phyloP scores from a whole-genome alignment of 2,113 vertebrate species.

The Stigmatopora nigra region DNA sequence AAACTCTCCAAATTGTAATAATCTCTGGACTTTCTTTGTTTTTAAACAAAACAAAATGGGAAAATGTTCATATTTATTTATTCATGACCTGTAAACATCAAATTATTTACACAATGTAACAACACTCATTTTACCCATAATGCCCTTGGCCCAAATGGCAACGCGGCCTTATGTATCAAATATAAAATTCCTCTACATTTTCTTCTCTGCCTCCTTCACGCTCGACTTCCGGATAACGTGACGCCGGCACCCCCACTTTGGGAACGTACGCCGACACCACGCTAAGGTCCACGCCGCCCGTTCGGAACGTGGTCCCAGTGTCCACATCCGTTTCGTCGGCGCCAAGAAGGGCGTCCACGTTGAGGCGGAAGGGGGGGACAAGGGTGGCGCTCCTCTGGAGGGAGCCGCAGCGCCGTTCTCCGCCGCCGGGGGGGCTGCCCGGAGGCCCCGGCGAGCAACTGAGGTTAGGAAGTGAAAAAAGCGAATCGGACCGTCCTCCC shows the following conservation, averaged over 20 bases:
- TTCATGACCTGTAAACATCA: neutral
- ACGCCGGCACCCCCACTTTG: conserved; percentile 33
- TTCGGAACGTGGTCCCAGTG: conserved; percentile 76
- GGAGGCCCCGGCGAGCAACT: conserved; percentile 52
- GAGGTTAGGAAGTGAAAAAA: conserved; percentile 79
- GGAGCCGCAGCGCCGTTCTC: conserved; percentile 20
- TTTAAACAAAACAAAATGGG: neutral
- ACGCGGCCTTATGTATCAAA: conserved; percentile 56
- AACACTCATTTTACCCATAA: neutral
- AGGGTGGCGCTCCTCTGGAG: conserved; percentile 47
- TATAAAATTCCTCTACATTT: conserved; percentile 76
- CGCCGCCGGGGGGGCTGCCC: conserved; percentile 42
- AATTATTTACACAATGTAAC: neutral
- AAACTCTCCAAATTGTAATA: too few relatives aligned
- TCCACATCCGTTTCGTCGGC: conserved; percentile 91
- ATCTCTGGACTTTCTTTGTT: neutral
- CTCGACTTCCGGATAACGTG: conserved; percentile 36
- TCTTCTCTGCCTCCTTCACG: neutral
- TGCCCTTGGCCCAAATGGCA: conserved; percentile 30
- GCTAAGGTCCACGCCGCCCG: conserved; percentile 72
- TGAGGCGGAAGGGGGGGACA: conserved; percentile 67
- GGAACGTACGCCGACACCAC: conserved; percentile 82
- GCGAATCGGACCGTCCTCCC: conserved; percentile 74
- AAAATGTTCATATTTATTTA: neutral
- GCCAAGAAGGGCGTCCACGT: conserved; percentile 76